Evolutionary conservation across 2,888 invertebrate species (phyloP), one percentile per base, ranked within the genome.

Genomic region (Deroplatys truncata): DNA sequence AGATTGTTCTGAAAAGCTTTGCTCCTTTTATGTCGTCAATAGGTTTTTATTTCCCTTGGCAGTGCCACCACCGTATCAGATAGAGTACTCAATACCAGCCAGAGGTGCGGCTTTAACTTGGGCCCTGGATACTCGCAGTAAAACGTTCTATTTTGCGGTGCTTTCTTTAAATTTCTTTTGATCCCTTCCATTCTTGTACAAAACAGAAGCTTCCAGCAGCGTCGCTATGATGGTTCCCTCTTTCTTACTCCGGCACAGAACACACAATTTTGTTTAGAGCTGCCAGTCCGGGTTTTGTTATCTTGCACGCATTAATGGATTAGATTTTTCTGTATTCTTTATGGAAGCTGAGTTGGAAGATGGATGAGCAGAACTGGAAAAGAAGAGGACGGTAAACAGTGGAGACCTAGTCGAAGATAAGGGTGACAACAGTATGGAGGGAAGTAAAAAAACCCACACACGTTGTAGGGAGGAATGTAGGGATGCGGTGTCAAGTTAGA

Each of bases 291-390:
- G 43, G 20, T 72, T 72, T 72, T 72, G 56, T 72, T 72, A 72
- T 72, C 56, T 72, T 72, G 56, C 56, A 72, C 56, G 29, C 86
- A 82, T 86, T 82, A 82, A 72, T 86, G 82, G 86, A 86, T 86
- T 86, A 86, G 86, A 82, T 82, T 86, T 86, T 82, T 82, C 86
- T 86, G 86, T 86, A 82, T 86, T 86, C 82, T 82, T 29, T 56
- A 82, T 82, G 82, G 29, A 86, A 15, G 86, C 29, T 72, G 86
- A 86, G 56, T 82, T 29, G 82, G 82, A 82, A 86, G 86, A 86
- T 86, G 29, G 72, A 86, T 29, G 86, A 31, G 82, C 29, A 72
- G 56, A 20, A 72, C 5, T 72, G 56, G 56, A 72, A 72, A 72
- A 20, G 56, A 72, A 72, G 56, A 72, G 56, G 20, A 25, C 20